These are phyloP conservation scores for Ceramica pisi DNA, from an alignment of 2,888 invertebrate species.

Conservation along the genomic window DNA sequence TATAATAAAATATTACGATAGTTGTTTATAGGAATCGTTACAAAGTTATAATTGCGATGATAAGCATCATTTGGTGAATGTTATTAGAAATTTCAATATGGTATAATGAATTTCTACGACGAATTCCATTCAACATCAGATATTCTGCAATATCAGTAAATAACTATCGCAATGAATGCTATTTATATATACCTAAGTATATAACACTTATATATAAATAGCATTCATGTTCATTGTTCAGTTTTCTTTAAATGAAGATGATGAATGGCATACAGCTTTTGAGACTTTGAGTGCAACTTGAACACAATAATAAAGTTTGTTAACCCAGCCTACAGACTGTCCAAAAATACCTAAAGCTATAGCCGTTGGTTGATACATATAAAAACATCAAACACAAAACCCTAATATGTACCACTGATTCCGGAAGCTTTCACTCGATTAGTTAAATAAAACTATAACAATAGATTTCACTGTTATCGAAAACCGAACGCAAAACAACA, in stretches of 20 bases:
- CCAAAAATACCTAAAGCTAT: not conserved
- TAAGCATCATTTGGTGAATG: constrained; percentile 8
- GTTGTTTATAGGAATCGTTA: constrained; percentile 37
- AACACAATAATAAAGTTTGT: not conserved
- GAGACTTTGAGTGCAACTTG: not conserved
- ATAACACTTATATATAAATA: too few species aligned
- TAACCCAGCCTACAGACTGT: not conserved
- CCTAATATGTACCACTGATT: constrained; percentile 23
- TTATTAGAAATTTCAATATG: not conserved
- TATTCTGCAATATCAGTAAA: not conserved
- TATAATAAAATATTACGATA: constrained; percentile 37
- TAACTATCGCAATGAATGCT: too few species aligned
- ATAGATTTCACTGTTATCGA: constrained; percentile 30
- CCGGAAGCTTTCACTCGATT: constrained; percentile 34
- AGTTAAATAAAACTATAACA: constrained; percentile 36
- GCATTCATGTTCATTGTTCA: too few species aligned
- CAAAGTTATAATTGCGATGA: constrained; percentile 18
- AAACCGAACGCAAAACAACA: constrained; percentile 41
- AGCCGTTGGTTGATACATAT: not conserved
- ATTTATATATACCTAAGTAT: too few species aligned
- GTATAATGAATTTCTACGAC: not conserved
- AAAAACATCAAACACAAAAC: constrained; percentile 1
- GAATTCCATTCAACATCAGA: not conserved
- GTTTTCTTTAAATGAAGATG: not conserved
- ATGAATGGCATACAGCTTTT: too few species aligned